Base-by-base conservation (phyloP, 92 coral and sea anemone genomes). In the Bergia sp. region DNA sequence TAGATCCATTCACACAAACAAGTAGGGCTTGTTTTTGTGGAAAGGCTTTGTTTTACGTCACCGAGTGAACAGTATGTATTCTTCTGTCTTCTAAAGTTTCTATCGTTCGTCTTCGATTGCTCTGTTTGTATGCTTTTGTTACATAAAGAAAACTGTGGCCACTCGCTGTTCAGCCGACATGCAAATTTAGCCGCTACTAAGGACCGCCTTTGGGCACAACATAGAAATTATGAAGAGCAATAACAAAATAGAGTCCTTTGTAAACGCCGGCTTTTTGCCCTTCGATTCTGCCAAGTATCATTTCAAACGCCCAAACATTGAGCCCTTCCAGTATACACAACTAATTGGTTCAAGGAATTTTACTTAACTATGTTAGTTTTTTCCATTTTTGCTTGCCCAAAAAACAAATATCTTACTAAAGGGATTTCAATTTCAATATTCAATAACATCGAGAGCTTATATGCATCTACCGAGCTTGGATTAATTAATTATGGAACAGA, bases 121-220 rank as follows among this genome's bases (percentile, higher is more conserved):
- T 82, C 76, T 37, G 87, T 66, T 82, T 84, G 42, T 44, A 23
- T 29, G 87, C 87, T 84, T 84, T 69, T 69, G 79, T 84, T 84
- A 15, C 44, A 16, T 45, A 66, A 45, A 29, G 77, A 74, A 71
- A 84, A 29, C 78, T 47, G 36, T 29, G 79, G 79, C 61, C 87
- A 58, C 87, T 84, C 23, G 79, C 87, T 71, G 87, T 84, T 84
- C 65, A 23, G 44, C 87, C 87, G 87, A 76, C 36, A 76, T 69
- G 80, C 92, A 86, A 92, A 92, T 82, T 86, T 77, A 82, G 76
- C 82, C 64, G 88, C 77, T 81, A 39, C 85, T 87, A 21, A 82
- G 80, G 89, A 86, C 88, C 88, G 92, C 92, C 94, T 89, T 89
- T 89, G 82, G 94, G 94, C 92, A 89, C 40, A 61, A 89, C 94